Evolutionary conservation across 2,888 invertebrate species (phyloP), one percentile per base, ranked within the genome.

Genomic region (Trachelus troglodyta): DNA sequence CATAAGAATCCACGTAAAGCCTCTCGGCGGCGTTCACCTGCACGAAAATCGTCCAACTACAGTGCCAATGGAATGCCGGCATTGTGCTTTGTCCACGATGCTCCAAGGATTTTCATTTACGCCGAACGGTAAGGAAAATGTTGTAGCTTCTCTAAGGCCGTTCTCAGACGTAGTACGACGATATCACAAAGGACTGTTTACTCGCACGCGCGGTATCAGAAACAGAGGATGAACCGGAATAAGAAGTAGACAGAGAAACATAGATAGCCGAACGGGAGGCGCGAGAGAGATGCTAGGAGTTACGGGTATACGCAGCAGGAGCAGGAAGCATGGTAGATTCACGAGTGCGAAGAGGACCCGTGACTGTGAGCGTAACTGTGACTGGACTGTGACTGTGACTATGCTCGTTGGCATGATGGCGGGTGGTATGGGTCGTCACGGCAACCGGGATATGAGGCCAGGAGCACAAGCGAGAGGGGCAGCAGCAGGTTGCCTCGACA

Each of bases 361-460:
- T 81, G 79, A 79, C 81, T 81, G 77, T 78, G 76, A 80, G 81
- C 80, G 79, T 78, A 79, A 40, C 77, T 79, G 78, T 78, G 79
- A 82, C 76, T 56, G 40, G 75, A 80, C 82, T 81, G 79, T 77
- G 81, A 71, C 77, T 80, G 79, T 78, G 79, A 81, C 76, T 33
- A 34, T 33, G 34, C 74, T 74, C 34, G 34, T 30, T 69, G 73
- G 80, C 81, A 83, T 83, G 83, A 84, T 84, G 83, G 81, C 82
- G 81, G 83, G 80, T 84, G 80, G 79, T 80, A 77, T 79, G 81
- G 82, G 83, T 80, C 82, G 84, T 79, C 83, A 82, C 79, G 85
- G 80, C 80, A 81, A 83, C 82, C 79, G 76, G 56, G 82, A 83
- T 81, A 80, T 77, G 75, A 81, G 84, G 79, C 79, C 79, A 81